A percentile compares a stretch with the other conserved stretches of the same genome.
Conservation (phyloP, 2,113 vertebrate genomes). For the Rhegmatorhina hoffmannsi region DNA sequence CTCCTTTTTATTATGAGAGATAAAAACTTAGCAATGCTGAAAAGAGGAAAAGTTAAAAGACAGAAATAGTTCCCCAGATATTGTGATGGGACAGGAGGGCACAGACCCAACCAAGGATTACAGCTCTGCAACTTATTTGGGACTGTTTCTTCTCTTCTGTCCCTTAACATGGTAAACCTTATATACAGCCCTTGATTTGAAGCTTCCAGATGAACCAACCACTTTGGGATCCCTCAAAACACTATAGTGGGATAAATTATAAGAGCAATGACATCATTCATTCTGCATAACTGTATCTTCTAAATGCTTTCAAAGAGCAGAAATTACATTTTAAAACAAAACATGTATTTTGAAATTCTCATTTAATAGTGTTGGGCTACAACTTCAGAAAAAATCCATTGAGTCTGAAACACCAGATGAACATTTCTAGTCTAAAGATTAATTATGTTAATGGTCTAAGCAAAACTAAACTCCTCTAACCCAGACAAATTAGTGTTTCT, state of each 20-base stretch:
- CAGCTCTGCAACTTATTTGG: not conserved
- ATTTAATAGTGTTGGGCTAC: not conserved
- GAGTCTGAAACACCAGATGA: not conserved
- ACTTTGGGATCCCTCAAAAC: not conserved
- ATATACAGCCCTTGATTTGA: not conserved
- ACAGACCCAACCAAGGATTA: not conserved
- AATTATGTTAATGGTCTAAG: conserved; percentile 40
- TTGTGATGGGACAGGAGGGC: not conserved
- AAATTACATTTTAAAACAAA: not conserved
- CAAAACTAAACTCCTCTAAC: conserved; percentile 63
- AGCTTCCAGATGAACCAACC: not conserved
- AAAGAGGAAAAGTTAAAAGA: not conserved
- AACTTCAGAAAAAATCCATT: not conserved
- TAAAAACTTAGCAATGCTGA: not conserved
- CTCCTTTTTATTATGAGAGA: not conserved
- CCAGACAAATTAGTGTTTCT: conserved; percentile 64
- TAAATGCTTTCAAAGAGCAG: not conserved
- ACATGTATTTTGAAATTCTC: not conserved
- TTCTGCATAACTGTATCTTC: not conserved
- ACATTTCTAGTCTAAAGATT: conserved; percentile 43
- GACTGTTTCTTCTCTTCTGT: not conserved
- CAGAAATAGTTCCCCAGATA: not conserved
- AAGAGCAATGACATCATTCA: not conserved
- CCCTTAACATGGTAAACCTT: not conserved
- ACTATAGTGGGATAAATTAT: not conserved